phyloP scores from a whole-genome alignment of 2,113 vertebrate genomes.

The Microcebus lehilahytsara region DNA sequence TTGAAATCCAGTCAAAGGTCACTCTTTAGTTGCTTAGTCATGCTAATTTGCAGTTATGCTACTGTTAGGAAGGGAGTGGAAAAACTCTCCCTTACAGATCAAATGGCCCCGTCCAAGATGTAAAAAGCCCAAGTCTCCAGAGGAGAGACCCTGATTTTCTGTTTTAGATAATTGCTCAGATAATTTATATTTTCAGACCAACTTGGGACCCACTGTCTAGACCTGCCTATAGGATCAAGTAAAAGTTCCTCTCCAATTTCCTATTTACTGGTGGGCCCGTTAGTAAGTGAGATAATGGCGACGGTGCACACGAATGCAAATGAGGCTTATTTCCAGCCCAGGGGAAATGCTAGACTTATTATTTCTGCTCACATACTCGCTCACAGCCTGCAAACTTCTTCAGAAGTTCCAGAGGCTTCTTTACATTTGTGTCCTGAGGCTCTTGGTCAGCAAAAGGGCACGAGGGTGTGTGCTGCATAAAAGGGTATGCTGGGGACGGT shows the following conservation, averaged over 20 bases:
- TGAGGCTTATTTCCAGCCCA: neutral
- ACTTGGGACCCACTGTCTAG: neutral
- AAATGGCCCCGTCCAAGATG: neutral
- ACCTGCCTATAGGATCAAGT: neutral
- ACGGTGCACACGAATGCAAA: neutral
- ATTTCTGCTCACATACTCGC: neutral
- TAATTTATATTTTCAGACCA: neutral
- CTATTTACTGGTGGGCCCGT: neutral
- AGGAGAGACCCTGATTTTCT: neutral
- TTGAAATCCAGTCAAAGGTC: too few relatives aligned
- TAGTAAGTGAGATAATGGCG: too few relatives aligned
- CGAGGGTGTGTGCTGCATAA: fast-evolving
- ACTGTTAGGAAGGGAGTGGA: too few relatives aligned
- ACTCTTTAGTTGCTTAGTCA: too few relatives aligned
- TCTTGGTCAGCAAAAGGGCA: neutral
- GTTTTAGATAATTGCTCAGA: neutral
- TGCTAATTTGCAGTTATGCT: too few relatives aligned
- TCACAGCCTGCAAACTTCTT: neutral
- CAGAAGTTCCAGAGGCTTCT: neutral
- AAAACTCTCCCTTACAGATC: neutral
- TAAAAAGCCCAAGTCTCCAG: neutral
- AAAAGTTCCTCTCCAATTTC: neutral
- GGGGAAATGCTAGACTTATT: neutral
- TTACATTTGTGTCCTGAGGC: neutral
- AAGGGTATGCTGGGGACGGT: fast-evolving